phyloP scores from a whole-genome alignment of 2,113 vertebrate genomes.

The Thamnaconus septentrionalis region DNA sequence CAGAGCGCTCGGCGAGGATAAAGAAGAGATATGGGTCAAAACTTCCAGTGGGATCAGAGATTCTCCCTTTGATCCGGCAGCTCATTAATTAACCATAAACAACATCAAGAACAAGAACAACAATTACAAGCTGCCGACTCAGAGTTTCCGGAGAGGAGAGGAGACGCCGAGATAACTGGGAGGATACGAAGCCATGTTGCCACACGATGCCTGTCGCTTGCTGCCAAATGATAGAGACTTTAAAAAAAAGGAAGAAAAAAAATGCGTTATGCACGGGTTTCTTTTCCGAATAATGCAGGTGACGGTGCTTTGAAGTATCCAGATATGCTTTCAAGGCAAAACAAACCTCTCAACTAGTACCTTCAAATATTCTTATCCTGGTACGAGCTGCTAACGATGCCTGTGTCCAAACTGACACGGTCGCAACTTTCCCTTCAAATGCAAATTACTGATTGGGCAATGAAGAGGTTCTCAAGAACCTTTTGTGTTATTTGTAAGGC shows the following conservation, averaged over 20 bases:
- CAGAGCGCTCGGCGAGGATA: slow-evolving; percentile 20
- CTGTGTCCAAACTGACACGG: too few relatives aligned
- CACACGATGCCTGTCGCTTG: slow-evolving; percentile 20
- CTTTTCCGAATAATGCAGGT: slow-evolving; percentile 31
- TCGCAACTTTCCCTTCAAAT: too few relatives aligned
- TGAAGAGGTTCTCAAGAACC: too few relatives aligned
- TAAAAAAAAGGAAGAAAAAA: slow-evolving; percentile 25
- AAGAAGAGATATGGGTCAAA: slow-evolving; percentile 57
- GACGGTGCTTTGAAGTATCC: slow-evolving; percentile 41
- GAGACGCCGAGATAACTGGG: slow-evolving; percentile 9
- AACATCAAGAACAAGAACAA: slow-evolving; percentile 65
- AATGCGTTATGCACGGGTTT: slow-evolving; percentile 32
- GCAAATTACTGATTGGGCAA: too few relatives aligned
- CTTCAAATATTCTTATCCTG: background rate
- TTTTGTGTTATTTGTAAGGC: too few relatives aligned
- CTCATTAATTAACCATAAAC: slow-evolving; percentile 70
- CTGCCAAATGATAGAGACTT: slow-evolving; percentile 24
- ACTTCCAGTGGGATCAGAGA: slow-evolving; percentile 54
- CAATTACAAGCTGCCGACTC: slow-evolving; percentile 56
- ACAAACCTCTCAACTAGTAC: background rate
- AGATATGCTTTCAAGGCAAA: background rate
- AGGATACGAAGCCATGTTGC: slow-evolving; percentile 7
- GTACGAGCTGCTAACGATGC: too few relatives aligned
- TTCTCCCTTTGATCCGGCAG: slow-evolving; percentile 60
- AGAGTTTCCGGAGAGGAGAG: slow-evolving; percentile 10